phyloP scores from a whole-genome alignment of 2,113 vertebrate genomes.

The Seriola quinqueradiata region DNA sequence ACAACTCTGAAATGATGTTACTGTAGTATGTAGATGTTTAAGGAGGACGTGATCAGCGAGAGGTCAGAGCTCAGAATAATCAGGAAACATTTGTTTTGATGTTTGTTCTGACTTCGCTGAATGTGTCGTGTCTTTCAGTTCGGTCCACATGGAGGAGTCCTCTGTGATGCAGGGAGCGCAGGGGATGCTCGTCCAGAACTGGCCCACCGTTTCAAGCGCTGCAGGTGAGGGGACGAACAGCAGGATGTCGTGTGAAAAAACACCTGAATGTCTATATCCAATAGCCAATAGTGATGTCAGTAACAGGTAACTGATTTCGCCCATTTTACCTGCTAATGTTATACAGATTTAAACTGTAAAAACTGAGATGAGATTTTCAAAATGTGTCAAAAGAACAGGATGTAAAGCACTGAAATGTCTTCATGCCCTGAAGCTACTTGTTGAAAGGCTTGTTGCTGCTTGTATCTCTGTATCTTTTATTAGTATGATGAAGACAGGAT shows the following conservation, averaged over 20 bases:
- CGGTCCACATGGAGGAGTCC: conserved; percentile 95
- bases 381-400: background rate
- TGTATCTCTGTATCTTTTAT: background rate
- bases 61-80: background rate
- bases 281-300: too few relatives aligned
- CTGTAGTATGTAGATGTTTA: too few relatives aligned
- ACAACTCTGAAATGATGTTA: background rate
- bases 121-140: conserved; percentile 82
- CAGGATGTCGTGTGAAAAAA: conserved; percentile 1
- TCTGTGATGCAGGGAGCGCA: conserved; percentile 93
- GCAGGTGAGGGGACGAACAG: conserved; percentile 87
- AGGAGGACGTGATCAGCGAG: background rate
- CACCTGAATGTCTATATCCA: background rate
- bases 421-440: background rate
- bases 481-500: background rate
- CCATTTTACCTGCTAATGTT: background rate
- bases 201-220: conserved; percentile 97
- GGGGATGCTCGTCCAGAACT: conserved; percentile 96
- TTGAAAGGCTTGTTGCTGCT: background rate
- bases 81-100: background rate
- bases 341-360: background rate
- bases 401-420: background rate
- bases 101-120: conserved; percentile 32
- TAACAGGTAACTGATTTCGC: background rate
- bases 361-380: background rate